phyloP scores from a whole-genome alignment of 30 jellyfish, hydroid and myxozoan genomes.

The Sanderia malayensis region DNA sequence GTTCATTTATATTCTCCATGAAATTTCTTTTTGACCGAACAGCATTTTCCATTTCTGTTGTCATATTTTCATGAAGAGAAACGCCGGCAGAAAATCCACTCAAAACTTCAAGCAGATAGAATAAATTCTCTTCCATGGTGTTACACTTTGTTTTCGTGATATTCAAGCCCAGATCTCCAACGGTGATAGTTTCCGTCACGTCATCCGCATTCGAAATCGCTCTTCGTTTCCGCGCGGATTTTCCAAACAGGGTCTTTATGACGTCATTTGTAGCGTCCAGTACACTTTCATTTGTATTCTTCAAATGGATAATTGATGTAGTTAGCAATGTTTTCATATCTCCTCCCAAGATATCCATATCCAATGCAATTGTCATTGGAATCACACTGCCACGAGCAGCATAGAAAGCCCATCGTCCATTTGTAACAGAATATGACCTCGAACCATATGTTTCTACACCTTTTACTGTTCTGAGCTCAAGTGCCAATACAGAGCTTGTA shows the following conservation, averaged over 20 bases:
- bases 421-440: slow-evolving; percentile 1
- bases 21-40: not conserved
- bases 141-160: slow-evolving; percentile 17
- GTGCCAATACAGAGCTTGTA: slow-evolving; percentile 15
- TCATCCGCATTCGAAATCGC: not conserved
- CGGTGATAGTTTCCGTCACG: not conserved
- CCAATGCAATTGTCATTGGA: slow-evolving; percentile 32
- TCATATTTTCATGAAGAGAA: slow-evolving; percentile 12
- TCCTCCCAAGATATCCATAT: slow-evolving; percentile 10
- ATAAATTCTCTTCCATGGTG: not conserved
- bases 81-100: not conserved
- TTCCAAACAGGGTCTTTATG: not conserved
- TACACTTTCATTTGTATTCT: slow-evolving; percentile 15
- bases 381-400: slow-evolving; percentile 5
- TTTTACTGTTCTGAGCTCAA: slow-evolving; percentile 12
- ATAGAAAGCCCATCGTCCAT: slow-evolving; percentile 17
- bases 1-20: slow-evolving; percentile 6
- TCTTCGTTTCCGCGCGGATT: slow-evolving; percentile 34
- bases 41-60: slow-evolving; percentile 19
- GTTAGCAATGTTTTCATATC: slow-evolving; percentile 3
- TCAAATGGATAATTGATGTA: slow-evolving; percentile 14
- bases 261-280: slow-evolving; percentile 29
- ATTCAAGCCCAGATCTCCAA: slow-evolving; percentile 21
- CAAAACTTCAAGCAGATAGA: slow-evolving; percentile 28
- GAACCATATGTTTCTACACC: slow-evolving; percentile 10